These are phyloP conservation scores for Drosophila kepulauana DNA, from an alignment of 1,140 invertebrate genomes.

Conservation along the genomic window DNA sequence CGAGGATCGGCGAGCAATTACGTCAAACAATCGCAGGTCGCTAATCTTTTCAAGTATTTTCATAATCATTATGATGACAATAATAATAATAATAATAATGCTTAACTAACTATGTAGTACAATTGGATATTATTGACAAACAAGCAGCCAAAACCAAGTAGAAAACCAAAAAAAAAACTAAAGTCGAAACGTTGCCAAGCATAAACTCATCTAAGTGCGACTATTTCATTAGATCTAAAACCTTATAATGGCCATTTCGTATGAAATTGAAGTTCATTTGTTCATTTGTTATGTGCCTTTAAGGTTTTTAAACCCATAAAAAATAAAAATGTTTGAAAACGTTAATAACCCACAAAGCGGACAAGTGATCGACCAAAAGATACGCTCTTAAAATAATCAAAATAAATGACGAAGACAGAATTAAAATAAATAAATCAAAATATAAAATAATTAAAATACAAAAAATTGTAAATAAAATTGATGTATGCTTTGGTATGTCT, in stretches of 20 bases:
- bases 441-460: no score
- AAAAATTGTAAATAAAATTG: no score
- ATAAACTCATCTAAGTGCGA: conserved; percentile 4
- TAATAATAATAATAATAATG: not conserved
- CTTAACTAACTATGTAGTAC: not conserved
- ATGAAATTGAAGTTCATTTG: conserved; percentile 21
- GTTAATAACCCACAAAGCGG: not conserved
- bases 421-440: not conserved
- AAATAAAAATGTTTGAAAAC: conserved; percentile 23
- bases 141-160: not conserved
- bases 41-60: not conserved
- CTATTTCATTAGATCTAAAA: conserved; percentile 16
- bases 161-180: not conserved
- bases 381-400: conserved; percentile 1
- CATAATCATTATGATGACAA: not conserved
- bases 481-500: no score
- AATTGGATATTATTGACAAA: not conserved
- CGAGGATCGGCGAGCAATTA: not conserved
- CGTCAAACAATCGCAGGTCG: not conserved
- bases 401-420: not conserved
- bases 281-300: conserved; percentile 8
- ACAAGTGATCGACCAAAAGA: conserved; percentile 1
- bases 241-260: conserved; percentile 7
- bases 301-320: conserved; percentile 17
- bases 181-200: not conserved